Base-by-base conservation (phyloP, 30 jellyfish, hydroid and myxozoan species). In the Pseudorhiza aurosa region DNA sequence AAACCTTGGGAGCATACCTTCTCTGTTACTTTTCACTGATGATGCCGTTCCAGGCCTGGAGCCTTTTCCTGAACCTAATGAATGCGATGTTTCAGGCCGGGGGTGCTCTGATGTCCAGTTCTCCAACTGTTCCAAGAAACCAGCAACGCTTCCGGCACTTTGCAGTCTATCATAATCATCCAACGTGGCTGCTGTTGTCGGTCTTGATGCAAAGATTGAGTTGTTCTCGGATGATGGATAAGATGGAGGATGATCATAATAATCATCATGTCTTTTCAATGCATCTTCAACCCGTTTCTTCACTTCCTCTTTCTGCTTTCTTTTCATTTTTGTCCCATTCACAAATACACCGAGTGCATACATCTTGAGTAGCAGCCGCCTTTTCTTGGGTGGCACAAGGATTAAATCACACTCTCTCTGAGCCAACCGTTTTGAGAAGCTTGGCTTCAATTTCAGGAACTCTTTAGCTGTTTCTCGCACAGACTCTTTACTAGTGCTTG, bases 281-380 rank as follows among this genome's bases (percentile, higher is more conserved):
- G 95, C 95, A 49, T 72, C 95, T 62, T 84, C 82, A 4, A 84
- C 88, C 42, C 58, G 67, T 63, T 60, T 72, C 29, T 88, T 47
- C 3, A 63, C 78, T 39, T 73, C 95, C 25, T 82, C 87, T 44
- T 72, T 68, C 57, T 62, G 88, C 35, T 72, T 72, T 74, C 88
- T 81, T 24, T 68, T 55, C 47, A 72, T 19, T 26, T 58, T 68
- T 58, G 88, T 90, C 21, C 93, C 93, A 49, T 83, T 83, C 1
- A 90, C 88, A 63, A 90, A 90, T 14, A 92, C 91, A 39, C 98
- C 87, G 44, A 92, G 85, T 21, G 84, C 90, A 57, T 92, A 92
- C 98, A 92, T 85, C 65, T 92, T 92, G 57, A 92, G 93, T 40
- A 92, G 84, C 27, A 92, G 77, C 59, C 96, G 65, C 68, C 96